Conservation (phyloP, 2,797 vertebrate species). For the Anguilla obscura region DNA sequence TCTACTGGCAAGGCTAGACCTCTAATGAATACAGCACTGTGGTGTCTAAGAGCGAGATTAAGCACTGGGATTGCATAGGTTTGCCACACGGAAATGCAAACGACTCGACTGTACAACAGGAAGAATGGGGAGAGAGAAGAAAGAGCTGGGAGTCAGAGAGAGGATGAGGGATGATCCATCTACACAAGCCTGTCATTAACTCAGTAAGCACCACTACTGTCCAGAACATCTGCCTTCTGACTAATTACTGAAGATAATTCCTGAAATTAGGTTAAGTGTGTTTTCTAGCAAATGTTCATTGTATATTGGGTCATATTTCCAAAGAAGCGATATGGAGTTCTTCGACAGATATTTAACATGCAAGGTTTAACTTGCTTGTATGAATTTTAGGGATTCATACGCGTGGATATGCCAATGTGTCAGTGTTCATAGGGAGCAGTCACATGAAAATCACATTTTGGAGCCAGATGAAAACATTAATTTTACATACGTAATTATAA, state of each 20-base stretch:
- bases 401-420: neutral
- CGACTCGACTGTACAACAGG: conserved; percentile 53
- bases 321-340: neutral
- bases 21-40: conserved; percentile 56
- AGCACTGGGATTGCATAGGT: conserved; percentile 70
- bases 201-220: neutral
- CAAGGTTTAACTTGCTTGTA: neutral
- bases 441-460: neutral
- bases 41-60: conserved; percentile 52
- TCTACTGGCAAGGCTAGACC: conserved; percentile 58
- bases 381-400: neutral
- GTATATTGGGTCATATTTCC: neutral
- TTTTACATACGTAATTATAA: conserved; percentile 14
- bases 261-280: neutral
- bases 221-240: neutral
- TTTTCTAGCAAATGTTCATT: neutral
- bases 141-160: neutral
- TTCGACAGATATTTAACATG: neutral
- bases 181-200: conserved; percentile 27
- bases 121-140: conserved; percentile 35
- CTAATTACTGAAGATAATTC: neutral
- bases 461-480: neutral
- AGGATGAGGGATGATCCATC: conserved; percentile 19
- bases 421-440: neutral
- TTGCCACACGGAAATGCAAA: conserved; percentile 62